These are phyloP conservation scores for Drosophila serrata DNA, from an alignment of 1,140 invertebrate genomes.

Conservation along the genomic window DNA sequence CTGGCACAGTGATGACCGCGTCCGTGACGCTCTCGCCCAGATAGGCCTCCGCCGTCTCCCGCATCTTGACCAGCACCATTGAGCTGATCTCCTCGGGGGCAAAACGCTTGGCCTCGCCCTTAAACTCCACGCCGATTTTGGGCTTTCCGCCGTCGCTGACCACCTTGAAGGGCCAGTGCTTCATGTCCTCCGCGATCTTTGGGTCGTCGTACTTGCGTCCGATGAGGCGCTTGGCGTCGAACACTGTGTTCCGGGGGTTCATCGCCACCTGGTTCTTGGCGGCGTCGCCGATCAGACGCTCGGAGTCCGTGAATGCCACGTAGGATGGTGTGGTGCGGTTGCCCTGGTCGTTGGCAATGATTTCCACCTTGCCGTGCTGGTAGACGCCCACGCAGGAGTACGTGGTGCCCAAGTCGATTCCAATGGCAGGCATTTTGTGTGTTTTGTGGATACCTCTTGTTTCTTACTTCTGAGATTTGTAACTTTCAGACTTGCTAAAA, in stretches of 20 bases:
- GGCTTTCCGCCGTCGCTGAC: conserved; percentile 89
- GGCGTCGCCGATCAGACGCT: too few relatives aligned
- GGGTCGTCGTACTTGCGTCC: conserved; percentile 89
- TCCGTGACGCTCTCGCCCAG: conserved; percentile 89
- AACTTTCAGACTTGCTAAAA: neutral
- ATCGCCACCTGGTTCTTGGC: conserved; percentile 45
- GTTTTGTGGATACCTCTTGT: conserved; percentile 13
- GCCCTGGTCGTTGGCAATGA: too few relatives aligned
- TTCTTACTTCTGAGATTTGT: too few relatives aligned
- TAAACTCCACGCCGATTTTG: conserved; percentile 91
- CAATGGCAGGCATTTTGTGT: conserved; percentile 87
- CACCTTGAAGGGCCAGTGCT: conserved; percentile 92
- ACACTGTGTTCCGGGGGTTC: conserved; percentile 83
- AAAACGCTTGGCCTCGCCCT: conserved; percentile 91
- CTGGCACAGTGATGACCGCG: conserved; percentile 88
- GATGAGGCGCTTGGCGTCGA: conserved; percentile 88
- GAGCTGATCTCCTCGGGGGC: conserved; percentile 92
- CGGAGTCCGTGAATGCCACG: too few relatives aligned
- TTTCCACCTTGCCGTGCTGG: too few relatives aligned
- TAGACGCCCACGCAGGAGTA: too few relatives aligned
- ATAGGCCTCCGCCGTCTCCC: conserved; percentile 93
- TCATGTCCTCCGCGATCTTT: conserved; percentile 91
- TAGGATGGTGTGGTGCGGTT: too few relatives aligned
- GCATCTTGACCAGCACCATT: conserved; percentile 93
- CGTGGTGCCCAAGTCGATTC: conserved; percentile 88